Conservation (phyloP, 2,113 vertebrate genomes). For the Chauna torquata region DNA sequence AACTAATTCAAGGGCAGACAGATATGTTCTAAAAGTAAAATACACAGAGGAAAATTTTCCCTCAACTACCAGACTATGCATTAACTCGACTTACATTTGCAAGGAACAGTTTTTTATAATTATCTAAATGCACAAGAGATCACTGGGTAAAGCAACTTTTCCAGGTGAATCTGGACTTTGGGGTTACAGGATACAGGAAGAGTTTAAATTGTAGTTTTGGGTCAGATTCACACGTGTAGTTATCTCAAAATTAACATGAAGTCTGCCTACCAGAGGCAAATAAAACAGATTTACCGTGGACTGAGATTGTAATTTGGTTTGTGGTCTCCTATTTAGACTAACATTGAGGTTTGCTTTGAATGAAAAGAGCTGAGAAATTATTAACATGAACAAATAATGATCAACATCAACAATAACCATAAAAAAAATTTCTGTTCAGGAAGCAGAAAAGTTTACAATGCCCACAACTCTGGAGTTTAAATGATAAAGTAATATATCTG, state of each 20-base stretch:
- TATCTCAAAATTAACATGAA: neutral
- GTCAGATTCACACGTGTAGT: neutral
- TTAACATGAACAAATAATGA: neutral
- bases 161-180: neutral
- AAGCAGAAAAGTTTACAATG: neutral
- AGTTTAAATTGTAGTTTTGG: neutral
- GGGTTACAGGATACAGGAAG: neutral
- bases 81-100: neutral
- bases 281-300: neutral
- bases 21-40: neutral
- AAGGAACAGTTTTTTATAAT: neutral
- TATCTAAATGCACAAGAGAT: neutral
- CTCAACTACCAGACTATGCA: neutral
- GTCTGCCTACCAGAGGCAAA: neutral
- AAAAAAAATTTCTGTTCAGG: neutral
- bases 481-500: neutral
- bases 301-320: neutral
- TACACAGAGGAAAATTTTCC: neutral
- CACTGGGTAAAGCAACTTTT: neutral
- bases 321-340: neutral
- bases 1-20: neutral
- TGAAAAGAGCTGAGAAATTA: neutral
- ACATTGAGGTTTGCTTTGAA: neutral
- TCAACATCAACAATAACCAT: neutral
- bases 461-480: neutral